phyloP scores from a whole-genome alignment of 2,888 invertebrate genomes.

The Griposia aprilina region DNA sequence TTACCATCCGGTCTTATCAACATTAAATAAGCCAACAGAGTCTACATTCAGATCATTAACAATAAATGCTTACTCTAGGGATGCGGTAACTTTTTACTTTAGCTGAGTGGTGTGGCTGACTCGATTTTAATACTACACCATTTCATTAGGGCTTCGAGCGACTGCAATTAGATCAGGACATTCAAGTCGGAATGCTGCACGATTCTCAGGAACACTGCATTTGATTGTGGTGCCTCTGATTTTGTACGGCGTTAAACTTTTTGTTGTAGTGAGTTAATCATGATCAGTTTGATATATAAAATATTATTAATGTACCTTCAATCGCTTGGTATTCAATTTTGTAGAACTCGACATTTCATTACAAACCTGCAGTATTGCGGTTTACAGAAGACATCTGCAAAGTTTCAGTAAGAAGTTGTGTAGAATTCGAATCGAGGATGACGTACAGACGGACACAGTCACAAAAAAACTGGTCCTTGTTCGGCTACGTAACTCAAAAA shows the following conservation, averaged over 20 bases:
- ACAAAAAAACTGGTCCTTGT: neutral
- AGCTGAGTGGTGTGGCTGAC: slow-evolving; percentile 67
- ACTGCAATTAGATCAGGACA: slow-evolving; percentile 63
- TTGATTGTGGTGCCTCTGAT: slow-evolving; percentile 13
- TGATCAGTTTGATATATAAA: neutral
- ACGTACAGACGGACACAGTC: neutral
- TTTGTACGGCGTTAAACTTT: neutral
- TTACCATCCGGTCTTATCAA: neutral
- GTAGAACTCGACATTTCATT: neutral
- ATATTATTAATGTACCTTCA: neutral
- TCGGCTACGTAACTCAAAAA: neutral
- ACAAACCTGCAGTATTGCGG: neutral
- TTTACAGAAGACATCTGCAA: neutral
- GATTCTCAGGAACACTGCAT: slow-evolving; percentile 14
- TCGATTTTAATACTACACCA: slow-evolving; percentile 73
- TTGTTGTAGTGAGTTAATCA: neutral
- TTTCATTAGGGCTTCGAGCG: slow-evolving; percentile 65
- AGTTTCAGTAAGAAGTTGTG: neutral
- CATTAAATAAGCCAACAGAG: neutral
- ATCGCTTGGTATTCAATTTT: neutral
- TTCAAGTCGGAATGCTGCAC: slow-evolving; percentile 23
- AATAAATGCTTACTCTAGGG: slow-evolving; percentile 18
- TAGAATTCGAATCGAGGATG: neutral
- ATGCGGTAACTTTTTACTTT: slow-evolving; percentile 69
- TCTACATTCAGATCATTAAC: neutral